Percentiles rank a stretch among this genome's conserved stretches.
Evolutionary conservation across 2,888 invertebrate species (phyloP).

Genomic region (Lapara coniferarum): DNA sequence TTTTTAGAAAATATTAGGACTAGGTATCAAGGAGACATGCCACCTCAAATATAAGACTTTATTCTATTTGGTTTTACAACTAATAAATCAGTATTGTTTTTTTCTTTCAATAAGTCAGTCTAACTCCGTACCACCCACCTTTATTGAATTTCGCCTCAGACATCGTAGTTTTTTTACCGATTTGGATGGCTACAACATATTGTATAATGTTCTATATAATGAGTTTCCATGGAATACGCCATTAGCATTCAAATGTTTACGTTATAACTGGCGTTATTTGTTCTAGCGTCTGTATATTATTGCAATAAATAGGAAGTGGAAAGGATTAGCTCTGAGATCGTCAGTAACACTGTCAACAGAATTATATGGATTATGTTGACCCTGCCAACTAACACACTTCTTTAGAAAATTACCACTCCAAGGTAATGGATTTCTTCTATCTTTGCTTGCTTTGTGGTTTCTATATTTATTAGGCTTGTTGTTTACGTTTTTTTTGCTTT

Average conservation of each 20-base stretch:
- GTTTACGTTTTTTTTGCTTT: not conserved
- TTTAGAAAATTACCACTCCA: slow-evolving; percentile 6
- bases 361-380: slow-evolving; percentile 34
- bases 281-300: slow-evolving; percentile 8
- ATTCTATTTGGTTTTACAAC: too few relatives aligned
- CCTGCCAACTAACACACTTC: slow-evolving; percentile 17
- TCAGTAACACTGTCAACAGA: slow-evolving; percentile 33
- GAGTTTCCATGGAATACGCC: not conserved
- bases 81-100: too few relatives aligned
- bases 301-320: slow-evolving; percentile 4
- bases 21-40: too few relatives aligned
- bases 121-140: too few relatives aligned
- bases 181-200: not conserved
- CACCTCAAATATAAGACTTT: too few relatives aligned
- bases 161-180: not conserved
- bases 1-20: too few relatives aligned
- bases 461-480: not conserved
- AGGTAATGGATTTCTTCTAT: not conserved
- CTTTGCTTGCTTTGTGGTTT: not conserved
- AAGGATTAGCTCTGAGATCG: slow-evolving; percentile 28
- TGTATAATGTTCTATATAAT: too few relatives aligned
- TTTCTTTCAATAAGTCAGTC: too few relatives aligned
- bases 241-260: not conserved
- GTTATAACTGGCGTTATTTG: not conserved
- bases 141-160: too few relatives aligned